phyloP scores from a whole-genome alignment of 37 sponge, comb jelly and placozoan species.

The Tethya wilhelma region DNA sequence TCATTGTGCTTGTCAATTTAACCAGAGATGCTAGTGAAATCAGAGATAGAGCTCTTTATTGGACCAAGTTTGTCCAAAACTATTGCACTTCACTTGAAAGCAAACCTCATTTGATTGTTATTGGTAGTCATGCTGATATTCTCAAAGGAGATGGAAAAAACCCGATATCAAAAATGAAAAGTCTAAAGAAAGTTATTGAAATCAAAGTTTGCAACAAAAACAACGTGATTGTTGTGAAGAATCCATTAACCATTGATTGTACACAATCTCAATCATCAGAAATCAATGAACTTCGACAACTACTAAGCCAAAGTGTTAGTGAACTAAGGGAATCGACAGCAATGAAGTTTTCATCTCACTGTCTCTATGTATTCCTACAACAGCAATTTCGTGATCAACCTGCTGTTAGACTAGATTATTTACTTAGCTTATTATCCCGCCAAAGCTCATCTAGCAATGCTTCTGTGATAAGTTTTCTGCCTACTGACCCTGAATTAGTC shows the following conservation, averaged over 20 bases:
- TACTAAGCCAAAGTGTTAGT: not conserved
- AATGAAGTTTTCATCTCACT: not conserved
- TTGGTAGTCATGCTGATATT: constrained; percentile 11
- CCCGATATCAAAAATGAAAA: not conserved
- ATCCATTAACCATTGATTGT: not conserved
- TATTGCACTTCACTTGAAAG: not conserved
- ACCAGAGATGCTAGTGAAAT: not conserved
- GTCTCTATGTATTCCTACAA: constrained; percentile 6
- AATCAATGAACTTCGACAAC: not conserved
- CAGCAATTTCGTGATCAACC: too few relatives aligned
- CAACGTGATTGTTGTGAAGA: not conserved
- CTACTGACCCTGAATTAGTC: too few relatives aligned
- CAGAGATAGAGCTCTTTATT: not conserved
- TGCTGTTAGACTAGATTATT: too few relatives aligned
- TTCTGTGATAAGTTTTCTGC: too few relatives aligned
- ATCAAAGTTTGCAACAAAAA: not conserved
- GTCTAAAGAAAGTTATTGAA: too few relatives aligned
- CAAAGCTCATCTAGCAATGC: too few relatives aligned
- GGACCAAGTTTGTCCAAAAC: not conserved
- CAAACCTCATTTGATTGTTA: not conserved
- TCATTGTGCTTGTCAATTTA: constrained; percentile 10
- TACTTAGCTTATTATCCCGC: too few relatives aligned
- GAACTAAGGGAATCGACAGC: not conserved
- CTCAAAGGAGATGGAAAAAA: not conserved
- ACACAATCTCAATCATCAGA: not conserved